Conservation (phyloP, 2,113 vertebrate species). For the Reinhardtius hippoglossoides region DNA sequence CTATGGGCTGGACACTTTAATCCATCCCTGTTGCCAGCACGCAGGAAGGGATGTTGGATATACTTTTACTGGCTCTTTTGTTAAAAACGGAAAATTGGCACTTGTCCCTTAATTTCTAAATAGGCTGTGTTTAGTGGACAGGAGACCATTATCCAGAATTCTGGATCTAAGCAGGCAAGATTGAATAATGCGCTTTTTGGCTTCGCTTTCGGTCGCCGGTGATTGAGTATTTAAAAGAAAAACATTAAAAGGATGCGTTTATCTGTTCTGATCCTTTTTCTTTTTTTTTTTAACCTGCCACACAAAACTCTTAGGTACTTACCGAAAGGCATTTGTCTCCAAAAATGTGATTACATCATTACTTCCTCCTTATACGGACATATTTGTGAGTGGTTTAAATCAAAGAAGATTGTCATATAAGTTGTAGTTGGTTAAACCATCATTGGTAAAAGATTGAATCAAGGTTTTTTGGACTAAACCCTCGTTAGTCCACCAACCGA, state of each 20-base stretch:
- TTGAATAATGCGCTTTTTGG: slow-evolving; percentile 53
- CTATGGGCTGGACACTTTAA: slow-evolving; percentile 46
- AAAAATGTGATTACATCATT: slow-evolving; percentile 36
- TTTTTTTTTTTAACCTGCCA: slow-evolving; percentile 11
- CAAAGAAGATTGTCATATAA: background rate
- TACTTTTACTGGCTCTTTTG: slow-evolving; percentile 49
- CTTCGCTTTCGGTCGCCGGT: slow-evolving; percentile 26
- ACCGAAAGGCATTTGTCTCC: slow-evolving; percentile 24
- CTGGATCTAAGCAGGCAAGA: slow-evolving; percentile 50
- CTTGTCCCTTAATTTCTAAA: slow-evolving; percentile 51
- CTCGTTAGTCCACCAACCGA: background rate
- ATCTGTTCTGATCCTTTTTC: slow-evolving; percentile 14
- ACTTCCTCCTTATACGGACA: slow-evolving; percentile 10
- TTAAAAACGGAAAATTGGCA: slow-evolving; percentile 49
- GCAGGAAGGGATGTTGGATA: slow-evolving; percentile 24
- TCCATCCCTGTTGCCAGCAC: slow-evolving; percentile 46
- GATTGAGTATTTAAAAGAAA: slow-evolving; percentile 21
- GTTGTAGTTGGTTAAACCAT: background rate
- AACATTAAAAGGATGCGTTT: slow-evolving; percentile 14
- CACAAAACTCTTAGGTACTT: slow-evolving; percentile 9
- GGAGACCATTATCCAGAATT: slow-evolving; percentile 41
- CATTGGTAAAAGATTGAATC: too few species aligned
- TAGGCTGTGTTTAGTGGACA: slow-evolving; percentile 48
- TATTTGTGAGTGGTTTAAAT: background rate
- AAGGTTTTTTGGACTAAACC: background rate